Evolutionary conservation across 2,888 invertebrate species (phyloP).

Genomic region (Cryptus viduatorius): DNA sequence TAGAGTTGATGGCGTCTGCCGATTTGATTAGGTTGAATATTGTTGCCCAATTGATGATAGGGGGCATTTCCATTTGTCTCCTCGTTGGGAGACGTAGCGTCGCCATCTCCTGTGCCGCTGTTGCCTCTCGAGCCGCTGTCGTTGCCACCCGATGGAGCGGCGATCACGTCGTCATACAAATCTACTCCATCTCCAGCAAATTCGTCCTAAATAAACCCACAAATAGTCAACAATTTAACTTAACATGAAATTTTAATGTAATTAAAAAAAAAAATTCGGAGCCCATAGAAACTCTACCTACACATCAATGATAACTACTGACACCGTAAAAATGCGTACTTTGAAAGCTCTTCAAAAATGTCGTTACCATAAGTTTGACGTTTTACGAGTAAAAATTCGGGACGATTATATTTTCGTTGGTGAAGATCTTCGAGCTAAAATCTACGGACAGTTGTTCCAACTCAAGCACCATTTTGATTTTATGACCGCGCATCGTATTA

Average conservation of each 20-base stretch:
- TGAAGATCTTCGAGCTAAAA: slow-evolving; percentile 46
- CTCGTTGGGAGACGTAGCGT: slow-evolving; percentile 88
- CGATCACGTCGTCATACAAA: slow-evolving; percentile 97
- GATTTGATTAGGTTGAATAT: slow-evolving; percentile 89
- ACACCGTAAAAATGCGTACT: too few species aligned
- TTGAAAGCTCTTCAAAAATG: background rate
- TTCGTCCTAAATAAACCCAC: slow-evolving; percentile 88
- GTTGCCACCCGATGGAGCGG: slow-evolving; percentile 88
- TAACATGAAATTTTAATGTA: background rate
- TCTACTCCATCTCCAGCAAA: slow-evolving; percentile 95
- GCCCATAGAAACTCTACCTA: background rate
- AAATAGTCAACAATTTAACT: background rate
- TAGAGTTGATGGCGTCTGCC: slow-evolving; percentile 96
- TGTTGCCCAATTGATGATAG: slow-evolving; percentile 90
- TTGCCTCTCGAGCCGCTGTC: slow-evolving; percentile 80
- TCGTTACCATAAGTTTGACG: background rate
- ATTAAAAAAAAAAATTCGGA: slow-evolving; percentile 17
- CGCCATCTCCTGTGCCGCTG: slow-evolving; percentile 86
- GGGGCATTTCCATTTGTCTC: slow-evolving; percentile 91
- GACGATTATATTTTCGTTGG: too few species aligned
- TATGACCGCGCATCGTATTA: slow-evolving; percentile 72
- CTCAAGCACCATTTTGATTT: slow-evolving; percentile 79
- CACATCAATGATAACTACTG: too few species aligned
- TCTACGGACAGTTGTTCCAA: slow-evolving; percentile 32
- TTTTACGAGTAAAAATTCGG: too few species aligned